Conservation (phyloP, 2,888 invertebrate genomes). For the Drosophila helvetica region DNA sequence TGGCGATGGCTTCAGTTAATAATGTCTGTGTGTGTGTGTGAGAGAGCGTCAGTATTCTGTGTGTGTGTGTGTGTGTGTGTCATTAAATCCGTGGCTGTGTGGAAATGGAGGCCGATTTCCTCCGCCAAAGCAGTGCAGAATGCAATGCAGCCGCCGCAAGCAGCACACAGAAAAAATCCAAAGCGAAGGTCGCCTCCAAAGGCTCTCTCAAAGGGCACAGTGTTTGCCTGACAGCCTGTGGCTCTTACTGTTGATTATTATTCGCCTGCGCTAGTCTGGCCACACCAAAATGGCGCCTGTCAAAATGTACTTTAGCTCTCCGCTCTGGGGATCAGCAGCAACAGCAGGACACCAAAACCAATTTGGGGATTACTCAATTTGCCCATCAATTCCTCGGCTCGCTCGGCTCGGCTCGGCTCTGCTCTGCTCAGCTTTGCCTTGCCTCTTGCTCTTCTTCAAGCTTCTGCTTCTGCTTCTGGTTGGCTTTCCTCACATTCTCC, state of each 20-base stretch:
- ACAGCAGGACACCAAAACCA: slow-evolving; percentile 28
- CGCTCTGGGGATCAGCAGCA: slow-evolving; percentile 3
- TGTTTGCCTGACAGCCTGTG: slow-evolving; percentile 5
- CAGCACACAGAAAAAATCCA: not conserved
- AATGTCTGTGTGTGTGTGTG: slow-evolving; percentile 24
- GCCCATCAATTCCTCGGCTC: slow-evolving; percentile 24
- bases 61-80: slow-evolving; percentile 30
- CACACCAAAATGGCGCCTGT: slow-evolving; percentile 65
- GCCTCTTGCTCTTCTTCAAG: slow-evolving; percentile 2
- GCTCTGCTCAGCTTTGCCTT: not conserved
- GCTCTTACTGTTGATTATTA: not conserved
- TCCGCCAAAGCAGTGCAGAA: slow-evolving; percentile 36
- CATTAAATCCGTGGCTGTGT: slow-evolving; percentile 29
- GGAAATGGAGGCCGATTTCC: slow-evolving; percentile 41
- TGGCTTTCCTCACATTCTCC: slow-evolving; percentile 37
- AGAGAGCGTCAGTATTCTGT: slow-evolving; percentile 12
- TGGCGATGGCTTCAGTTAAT: slow-evolving; percentile 51
- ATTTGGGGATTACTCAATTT: slow-evolving; percentile 38
- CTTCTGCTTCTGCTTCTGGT: slow-evolving; percentile 13
- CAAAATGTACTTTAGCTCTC: slow-evolving; percentile 47
- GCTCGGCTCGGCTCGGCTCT: not conserved
- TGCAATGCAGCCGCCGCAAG: slow-evolving; percentile 14
- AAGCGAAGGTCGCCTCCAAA: slow-evolving; percentile 22
- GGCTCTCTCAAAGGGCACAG: not conserved
- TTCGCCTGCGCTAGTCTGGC: slow-evolving; percentile 11